Conservation (phyloP, 92 coral and sea anemone species). For the Montipora capitata region DNA sequence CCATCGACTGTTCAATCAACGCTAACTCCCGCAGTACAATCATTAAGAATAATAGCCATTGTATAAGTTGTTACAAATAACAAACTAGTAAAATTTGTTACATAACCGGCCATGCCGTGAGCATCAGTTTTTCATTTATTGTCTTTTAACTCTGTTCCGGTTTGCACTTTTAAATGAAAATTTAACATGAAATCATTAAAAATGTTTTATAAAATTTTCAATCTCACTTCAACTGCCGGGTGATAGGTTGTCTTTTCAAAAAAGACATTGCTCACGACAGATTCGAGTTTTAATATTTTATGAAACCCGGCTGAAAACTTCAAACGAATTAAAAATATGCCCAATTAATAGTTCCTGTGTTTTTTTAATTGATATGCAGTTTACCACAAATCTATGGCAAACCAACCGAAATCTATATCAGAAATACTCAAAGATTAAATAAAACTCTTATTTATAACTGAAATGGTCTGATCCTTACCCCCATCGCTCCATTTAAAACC, state of each 20-base stretch:
- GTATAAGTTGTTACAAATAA: no score
- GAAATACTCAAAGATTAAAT: background rate
- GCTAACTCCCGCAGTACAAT: no score
- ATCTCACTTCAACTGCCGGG: background rate
- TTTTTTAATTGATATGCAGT: background rate
- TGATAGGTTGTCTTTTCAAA: slow-evolving; percentile 1
- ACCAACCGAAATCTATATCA: background rate
- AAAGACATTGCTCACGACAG: slow-evolving; percentile 35
- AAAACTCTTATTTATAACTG: slow-evolving; percentile 2
- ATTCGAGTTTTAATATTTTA: slow-evolving; percentile 41
- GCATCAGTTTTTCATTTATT: slow-evolving; percentile 10
- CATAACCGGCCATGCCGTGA: background rate
- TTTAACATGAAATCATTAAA: background rate
- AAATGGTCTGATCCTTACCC: slow-evolving; percentile 69
- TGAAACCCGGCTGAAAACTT: slow-evolving; percentile 53
- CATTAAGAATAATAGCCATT: no score
- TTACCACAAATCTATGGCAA: slow-evolving; percentile 6
- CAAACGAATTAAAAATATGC: slow-evolving; percentile 1
- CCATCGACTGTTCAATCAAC: no score
- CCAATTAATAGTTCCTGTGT: background rate
- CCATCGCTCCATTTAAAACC: slow-evolving; percentile 79
- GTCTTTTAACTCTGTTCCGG: slow-evolving; percentile 14
- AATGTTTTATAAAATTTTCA: background rate
- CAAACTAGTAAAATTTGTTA: no score
- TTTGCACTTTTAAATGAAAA: background rate